Conservation (phyloP, 2,797 vertebrate species). For the Semotilus atromaculatus region DNA sequence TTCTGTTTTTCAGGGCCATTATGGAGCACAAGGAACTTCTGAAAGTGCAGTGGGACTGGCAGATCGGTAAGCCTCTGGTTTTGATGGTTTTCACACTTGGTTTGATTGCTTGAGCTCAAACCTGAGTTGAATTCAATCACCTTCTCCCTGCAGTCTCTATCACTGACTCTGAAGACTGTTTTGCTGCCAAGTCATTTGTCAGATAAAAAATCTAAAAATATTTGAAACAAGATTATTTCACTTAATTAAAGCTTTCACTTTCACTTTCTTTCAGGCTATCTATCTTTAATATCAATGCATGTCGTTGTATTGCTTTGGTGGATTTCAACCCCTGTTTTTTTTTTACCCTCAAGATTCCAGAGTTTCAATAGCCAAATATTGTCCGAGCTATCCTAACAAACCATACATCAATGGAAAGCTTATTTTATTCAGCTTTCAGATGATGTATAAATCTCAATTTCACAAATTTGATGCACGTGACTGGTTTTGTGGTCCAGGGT, state of each 20-base stretch:
- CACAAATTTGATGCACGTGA: no score
- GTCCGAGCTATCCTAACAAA: no score
- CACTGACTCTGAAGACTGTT: not conserved
- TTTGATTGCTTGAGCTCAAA: not conserved
- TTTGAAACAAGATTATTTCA: not conserved
- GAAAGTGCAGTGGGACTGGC: constrained; percentile 95
- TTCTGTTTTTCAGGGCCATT: constrained; percentile 84
- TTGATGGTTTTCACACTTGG: not conserved
- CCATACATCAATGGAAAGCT: no score
- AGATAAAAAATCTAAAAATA: not conserved
- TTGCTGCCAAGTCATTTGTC: not conserved
- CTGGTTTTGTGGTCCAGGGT: no score
- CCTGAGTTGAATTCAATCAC: not conserved
- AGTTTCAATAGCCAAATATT: no score
- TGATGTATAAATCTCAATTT: no score
- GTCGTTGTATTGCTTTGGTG: not conserved
- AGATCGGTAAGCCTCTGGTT: constrained; percentile 85
- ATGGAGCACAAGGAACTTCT: constrained; percentile 96
- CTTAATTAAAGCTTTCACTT: no score
- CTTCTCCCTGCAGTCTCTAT: not conserved
- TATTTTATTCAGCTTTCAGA: no score
- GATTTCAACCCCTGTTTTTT: no score
- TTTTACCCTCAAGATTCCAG: no score
- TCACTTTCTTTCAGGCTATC: not conserved
- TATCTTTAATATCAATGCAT: not conserved